Conservation (phyloP, 2,797 vertebrate genomes). For the Hydrocynus forskahlii region DNA sequence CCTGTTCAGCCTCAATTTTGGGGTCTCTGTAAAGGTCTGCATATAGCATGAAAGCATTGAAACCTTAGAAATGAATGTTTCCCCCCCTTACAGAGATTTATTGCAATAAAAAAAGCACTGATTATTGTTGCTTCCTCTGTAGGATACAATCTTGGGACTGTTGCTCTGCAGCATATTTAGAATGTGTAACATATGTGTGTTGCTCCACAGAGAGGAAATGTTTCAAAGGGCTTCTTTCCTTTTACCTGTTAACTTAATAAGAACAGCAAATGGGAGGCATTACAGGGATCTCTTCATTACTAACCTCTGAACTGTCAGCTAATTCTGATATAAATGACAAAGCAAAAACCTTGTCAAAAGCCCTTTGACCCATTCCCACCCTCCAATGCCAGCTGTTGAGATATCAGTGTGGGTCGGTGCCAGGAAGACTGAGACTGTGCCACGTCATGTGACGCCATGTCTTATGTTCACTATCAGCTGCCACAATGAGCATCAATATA, state of each 20-base stretch:
- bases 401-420: background rate
- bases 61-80: no score
- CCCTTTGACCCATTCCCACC: background rate
- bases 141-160: background rate
- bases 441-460: background rate
- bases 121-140: no score
- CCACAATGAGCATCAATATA: background rate
- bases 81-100: no score
- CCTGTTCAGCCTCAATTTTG: no score
- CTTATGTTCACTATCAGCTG: background rate
- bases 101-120: no score
- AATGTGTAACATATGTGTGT: background rate
- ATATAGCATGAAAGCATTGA: no score
- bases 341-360: background rate
- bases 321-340: background rate
- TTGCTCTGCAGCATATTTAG: background rate
- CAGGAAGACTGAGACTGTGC: background rate
- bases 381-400: background rate
- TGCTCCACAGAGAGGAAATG: background rate
- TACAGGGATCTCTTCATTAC: background rate
- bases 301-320: background rate
- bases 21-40: no score
- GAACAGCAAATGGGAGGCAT: background rate
- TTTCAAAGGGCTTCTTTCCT: slow-evolving; percentile 17
- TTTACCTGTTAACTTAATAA: no score